Percentiles rank a stretch among this genome's conserved stretches.
Conservation (phyloP, 35 echinoderm and acorn worm species). For the Heliocidaris tuberculata region DNA sequence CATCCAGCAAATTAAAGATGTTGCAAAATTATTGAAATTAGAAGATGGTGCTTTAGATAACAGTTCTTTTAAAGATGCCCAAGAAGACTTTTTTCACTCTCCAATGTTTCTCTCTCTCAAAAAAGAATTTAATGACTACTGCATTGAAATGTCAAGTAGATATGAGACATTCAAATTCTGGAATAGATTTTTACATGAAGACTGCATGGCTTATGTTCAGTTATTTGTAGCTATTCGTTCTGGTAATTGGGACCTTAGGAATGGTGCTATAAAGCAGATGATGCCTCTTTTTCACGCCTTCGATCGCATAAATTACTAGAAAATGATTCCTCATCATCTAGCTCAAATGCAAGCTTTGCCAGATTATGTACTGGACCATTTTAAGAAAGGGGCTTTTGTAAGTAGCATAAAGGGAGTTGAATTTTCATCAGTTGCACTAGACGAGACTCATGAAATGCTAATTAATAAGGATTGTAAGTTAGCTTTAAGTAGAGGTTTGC, state of each 20-base stretch:
- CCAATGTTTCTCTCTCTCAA: neutral
- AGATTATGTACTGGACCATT: constrained; percentile 49
- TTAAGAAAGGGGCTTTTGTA: constrained; percentile 68
- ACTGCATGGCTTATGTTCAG: constrained; percentile 57
- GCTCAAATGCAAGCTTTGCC: constrained; percentile 54
- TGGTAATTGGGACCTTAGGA: constrained; percentile 56
- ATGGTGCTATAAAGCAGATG: constrained; percentile 66
- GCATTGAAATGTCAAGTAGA: neutral
- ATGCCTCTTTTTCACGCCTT: constrained; percentile 63
- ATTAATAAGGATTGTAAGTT: constrained; percentile 70
- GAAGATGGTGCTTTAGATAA: neutral
- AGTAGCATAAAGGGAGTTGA: constrained; percentile 50
- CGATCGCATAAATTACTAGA: constrained; percentile 66
- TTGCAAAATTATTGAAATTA: neutral
- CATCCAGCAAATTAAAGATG: neutral
- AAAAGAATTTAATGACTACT: constrained; percentile 13
- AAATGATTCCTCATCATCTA: constrained; percentile 63
- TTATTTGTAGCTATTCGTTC: constrained; percentile 46
- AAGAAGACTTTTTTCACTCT: neutral
- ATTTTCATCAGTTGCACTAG: constrained; percentile 56
- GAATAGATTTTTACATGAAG: constrained; percentile 38
- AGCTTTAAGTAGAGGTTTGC: constrained; percentile 24
- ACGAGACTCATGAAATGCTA: constrained; percentile 77
- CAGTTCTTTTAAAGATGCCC: neutral
- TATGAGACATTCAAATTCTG: constrained; percentile 54